Percentiles rank a stretch among this genome's conserved stretches.
Conservation (phyloP, 2,797 vertebrate species). For the Sarcophilus harrisii region DNA sequence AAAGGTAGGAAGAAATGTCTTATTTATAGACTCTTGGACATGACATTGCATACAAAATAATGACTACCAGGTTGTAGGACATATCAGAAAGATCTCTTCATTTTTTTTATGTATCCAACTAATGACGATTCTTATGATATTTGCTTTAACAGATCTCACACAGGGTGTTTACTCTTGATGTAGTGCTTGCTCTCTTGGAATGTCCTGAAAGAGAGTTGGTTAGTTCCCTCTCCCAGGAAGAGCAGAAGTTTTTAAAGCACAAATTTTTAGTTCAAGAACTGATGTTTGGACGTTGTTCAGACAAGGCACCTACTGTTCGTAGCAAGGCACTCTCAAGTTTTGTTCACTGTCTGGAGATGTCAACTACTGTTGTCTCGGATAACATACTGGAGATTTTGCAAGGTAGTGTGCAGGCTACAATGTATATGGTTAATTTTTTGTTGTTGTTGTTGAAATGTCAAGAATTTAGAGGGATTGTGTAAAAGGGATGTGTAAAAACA, state of each 20-base stretch:
- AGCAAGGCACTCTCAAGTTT: conserved; percentile 92
- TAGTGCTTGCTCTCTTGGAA: conserved; percentile 91
- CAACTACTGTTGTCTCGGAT: conserved; percentile 81
- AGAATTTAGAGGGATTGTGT: not conserved
- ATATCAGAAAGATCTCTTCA: not conserved
- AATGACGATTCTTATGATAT: conserved; percentile 20
- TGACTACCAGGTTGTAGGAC: not conserved
- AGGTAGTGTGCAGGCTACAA: conserved; percentile 85
- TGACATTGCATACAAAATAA: not conserved
- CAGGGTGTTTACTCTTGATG: conserved; percentile 94
- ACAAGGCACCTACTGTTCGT: conserved; percentile 90
- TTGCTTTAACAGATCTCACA: conserved; percentile 86
- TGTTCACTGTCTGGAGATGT: conserved; percentile 91
- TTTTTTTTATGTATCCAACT: not conserved
- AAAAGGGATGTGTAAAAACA: conserved; percentile 11
- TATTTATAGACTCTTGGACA: not conserved
- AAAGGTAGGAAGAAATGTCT: conserved; percentile 84
- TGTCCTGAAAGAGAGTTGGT: conserved; percentile 86
- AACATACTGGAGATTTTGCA: conserved; percentile 89
- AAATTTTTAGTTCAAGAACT: conserved; percentile 92
- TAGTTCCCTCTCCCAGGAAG: conserved; percentile 81
- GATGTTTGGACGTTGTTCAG: conserved; percentile 90
- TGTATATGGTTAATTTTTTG: not conserved
- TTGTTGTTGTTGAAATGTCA: conserved; percentile 41
- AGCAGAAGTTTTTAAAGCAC: conserved; percentile 87